These are phyloP conservation scores for Macheiramphus alcinus DNA, from an alignment of 2,113 vertebrate species.

Conservation along the genomic window DNA sequence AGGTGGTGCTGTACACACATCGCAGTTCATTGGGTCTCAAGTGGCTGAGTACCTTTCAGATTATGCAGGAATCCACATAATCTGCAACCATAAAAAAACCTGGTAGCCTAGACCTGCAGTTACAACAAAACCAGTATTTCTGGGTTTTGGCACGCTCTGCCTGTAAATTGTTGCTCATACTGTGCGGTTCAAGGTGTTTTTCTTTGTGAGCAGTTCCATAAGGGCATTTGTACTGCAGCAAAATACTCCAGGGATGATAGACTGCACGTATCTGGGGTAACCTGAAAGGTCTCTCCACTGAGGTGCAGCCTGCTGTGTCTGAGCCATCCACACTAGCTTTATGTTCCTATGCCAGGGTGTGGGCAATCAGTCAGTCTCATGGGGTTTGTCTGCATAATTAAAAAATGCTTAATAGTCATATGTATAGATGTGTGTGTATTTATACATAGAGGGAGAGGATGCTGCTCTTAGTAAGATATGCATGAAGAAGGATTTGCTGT, in stretches of 20 bases:
- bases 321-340: neutral
- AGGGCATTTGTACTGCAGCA: neutral
- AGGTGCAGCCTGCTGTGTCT: neutral
- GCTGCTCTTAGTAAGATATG: neutral
- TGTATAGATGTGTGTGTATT: neutral
- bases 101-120: neutral
- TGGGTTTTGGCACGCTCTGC: neutral
- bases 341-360: neutral
- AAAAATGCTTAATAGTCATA: neutral
- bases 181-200: neutral
- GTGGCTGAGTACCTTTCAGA: neutral
- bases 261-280: neutral
- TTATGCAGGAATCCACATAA: neutral
- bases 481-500: neutral
- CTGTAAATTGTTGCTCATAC: neutral
- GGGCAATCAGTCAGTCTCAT: neutral
- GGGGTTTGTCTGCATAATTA: neutral
- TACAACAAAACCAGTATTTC: neutral
- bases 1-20: conserved; percentile 46
- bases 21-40: neutral
- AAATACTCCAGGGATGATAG: neutral
- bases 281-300: neutral
- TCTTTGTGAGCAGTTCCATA: neutral
- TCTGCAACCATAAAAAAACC: neutral
- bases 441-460: neutral